Percentiles rank a stretch among this genome's conserved stretches.
These are phyloP conservation scores for Equus quagga DNA, from an alignment of 2,113 vertebrate genomes.

Conservation along the genomic window DNA sequence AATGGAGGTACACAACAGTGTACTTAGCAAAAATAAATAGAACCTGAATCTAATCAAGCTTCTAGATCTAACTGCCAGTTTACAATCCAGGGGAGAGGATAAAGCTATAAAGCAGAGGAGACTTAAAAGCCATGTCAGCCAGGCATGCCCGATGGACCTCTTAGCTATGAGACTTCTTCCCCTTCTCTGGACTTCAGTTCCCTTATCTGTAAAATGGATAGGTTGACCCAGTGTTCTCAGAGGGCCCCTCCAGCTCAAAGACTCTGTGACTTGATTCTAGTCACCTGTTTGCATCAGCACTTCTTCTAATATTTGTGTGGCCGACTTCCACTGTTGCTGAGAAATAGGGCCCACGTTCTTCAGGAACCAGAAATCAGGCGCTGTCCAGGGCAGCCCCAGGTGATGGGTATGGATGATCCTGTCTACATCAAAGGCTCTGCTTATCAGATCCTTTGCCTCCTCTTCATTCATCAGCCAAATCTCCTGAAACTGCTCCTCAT, in stretches of 20 bases:
- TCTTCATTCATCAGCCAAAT: slow-evolving; percentile 92
- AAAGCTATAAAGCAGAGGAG: background rate
- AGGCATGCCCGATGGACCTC: accelerated
- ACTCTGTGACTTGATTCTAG: background rate
- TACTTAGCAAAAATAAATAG: background rate
- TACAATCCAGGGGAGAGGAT: background rate
- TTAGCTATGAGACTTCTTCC: background rate
- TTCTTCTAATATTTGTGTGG: slow-evolving; percentile 75
- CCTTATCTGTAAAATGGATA: background rate
- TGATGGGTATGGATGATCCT: slow-evolving; percentile 88
- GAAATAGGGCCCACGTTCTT: slow-evolving; percentile 81
- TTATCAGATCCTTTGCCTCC: slow-evolving; percentile 89
- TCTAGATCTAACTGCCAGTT: background rate
- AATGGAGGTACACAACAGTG: background rate
- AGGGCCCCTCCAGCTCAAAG: background rate
- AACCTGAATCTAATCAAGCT: background rate
- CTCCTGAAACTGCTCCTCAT: slow-evolving; percentile 86
- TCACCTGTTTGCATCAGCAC: slow-evolving; percentile 79
- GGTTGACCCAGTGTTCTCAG: background rate
- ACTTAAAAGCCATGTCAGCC: background rate
- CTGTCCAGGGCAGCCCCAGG: slow-evolving; percentile 89
- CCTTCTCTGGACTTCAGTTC: background rate
- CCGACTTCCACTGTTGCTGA: slow-evolving; percentile 45
- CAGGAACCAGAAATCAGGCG: slow-evolving; percentile 84
- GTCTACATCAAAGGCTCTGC: slow-evolving; percentile 87